phyloP scores from a whole-genome alignment of 2,113 vertebrate genomes.

The Aleadryas rufinucha region DNA sequence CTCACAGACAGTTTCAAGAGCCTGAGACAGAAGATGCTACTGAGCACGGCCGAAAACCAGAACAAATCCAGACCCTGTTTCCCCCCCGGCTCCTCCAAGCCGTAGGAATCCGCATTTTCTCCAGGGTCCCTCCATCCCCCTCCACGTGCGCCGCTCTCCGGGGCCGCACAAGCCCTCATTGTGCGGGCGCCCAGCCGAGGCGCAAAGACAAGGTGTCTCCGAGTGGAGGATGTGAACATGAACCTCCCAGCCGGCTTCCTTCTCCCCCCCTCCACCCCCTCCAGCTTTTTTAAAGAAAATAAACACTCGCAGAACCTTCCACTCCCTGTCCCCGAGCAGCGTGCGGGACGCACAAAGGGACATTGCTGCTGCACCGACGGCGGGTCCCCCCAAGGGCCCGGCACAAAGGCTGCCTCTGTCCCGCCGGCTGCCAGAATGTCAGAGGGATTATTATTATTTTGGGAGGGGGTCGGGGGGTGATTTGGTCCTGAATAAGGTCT shows the following conservation, averaged over 20 bases:
- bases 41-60: not conserved
- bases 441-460: slow-evolving; percentile 53
- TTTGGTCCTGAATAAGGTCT: slow-evolving; percentile 53
- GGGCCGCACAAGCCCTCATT: slow-evolving; percentile 56
- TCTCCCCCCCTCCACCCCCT: slow-evolving; percentile 28
- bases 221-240: slow-evolving; percentile 36
- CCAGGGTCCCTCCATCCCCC: not conserved
- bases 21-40: not conserved
- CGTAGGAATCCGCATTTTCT: not conserved
- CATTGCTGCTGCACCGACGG: slow-evolving; percentile 18
- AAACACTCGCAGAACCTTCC: slow-evolving; percentile 38
- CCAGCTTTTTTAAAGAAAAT: slow-evolving; percentile 46
- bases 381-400: not conserved
- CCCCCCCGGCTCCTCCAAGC: not conserved
- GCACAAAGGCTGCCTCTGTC: slow-evolving; percentile 58
- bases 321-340: not conserved
- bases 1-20: not conserved
- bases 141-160: not conserved
- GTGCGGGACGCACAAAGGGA: slow-evolving; percentile 35
- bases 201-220: slow-evolving; percentile 61
- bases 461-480: slow-evolving; percentile 35
- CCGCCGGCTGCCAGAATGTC: slow-evolving; percentile 3
- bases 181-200: slow-evolving; percentile 6
- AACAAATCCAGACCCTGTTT: not conserved
- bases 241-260: slow-evolving; percentile 58